phyloP scores from a whole-genome alignment of 2,113 vertebrate genomes.

The Actinemys pallida region DNA sequence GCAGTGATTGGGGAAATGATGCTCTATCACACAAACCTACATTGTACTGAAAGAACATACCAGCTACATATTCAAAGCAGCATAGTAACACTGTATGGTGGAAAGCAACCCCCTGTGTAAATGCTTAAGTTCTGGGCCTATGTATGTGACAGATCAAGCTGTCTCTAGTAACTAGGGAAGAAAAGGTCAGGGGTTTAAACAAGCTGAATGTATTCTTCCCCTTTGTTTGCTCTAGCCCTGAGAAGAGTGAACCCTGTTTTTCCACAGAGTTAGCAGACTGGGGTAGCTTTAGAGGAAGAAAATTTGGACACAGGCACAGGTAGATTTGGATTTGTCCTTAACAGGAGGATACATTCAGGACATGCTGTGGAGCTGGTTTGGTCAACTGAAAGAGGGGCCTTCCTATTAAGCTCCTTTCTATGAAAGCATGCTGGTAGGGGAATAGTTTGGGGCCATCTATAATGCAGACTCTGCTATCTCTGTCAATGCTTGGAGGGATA shows the following conservation, averaged over 20 bases:
- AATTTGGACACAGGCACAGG: not conserved
- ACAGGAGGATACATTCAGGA: fast-evolving
- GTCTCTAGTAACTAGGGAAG: not conserved
- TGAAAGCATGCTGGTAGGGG: not conserved
- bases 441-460: too few relatives aligned
- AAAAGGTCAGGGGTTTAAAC: not conserved
- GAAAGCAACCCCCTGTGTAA: not conserved
- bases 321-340: not conserved
- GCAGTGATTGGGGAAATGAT: not conserved
- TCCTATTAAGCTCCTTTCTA: not conserved
- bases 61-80: not conserved
- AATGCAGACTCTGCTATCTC: too few relatives aligned
- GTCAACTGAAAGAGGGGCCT: not conserved
- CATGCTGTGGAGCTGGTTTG: not conserved
- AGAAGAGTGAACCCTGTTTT: not conserved
- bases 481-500: not conserved
- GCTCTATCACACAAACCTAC: not conserved
- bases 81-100: not conserved
- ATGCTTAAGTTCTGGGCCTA: not conserved
- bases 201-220: not conserved
- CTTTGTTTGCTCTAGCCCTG: not conserved
- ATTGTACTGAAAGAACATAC: not conserved
- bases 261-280: not conserved
- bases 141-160: not conserved
- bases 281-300: not conserved